phyloP scores from a whole-genome alignment of 2,113 vertebrate species.

The Hirundichthys speculiger region DNA sequence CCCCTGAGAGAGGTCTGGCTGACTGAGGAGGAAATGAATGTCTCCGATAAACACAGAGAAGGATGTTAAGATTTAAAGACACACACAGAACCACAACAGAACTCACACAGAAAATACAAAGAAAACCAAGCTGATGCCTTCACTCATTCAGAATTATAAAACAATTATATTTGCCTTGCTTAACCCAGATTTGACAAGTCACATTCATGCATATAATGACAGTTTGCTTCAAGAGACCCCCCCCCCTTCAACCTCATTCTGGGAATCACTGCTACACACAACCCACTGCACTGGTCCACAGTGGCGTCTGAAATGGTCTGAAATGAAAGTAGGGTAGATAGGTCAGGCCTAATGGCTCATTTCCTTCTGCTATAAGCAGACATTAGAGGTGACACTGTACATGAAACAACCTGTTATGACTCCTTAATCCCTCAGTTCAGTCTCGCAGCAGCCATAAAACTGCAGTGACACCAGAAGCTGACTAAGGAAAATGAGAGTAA shows the following conservation, averaged over 20 bases:
- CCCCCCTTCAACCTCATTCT: slow-evolving; percentile 6
- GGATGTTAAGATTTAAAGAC: slow-evolving; percentile 3
- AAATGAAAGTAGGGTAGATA: slow-evolving; percentile 34
- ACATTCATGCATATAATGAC: neutral
- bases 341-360: slow-evolving; percentile 61
- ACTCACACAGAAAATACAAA: neutral
- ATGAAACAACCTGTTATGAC: slow-evolving; percentile 66
- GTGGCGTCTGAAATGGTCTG: slow-evolving; percentile 29
- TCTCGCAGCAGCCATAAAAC: slow-evolving; percentile 67
- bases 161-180: neutral
- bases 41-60: slow-evolving; percentile 18
- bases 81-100: neutral
- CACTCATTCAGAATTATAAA: too few relatives aligned
- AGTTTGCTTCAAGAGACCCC: neutral
- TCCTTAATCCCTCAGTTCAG: slow-evolving; percentile 62
- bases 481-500: slow-evolving; percentile 62
- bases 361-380: slow-evolving; percentile 51
- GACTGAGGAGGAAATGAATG: slow-evolving; percentile 49
- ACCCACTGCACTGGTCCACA: slow-evolving; percentile 17
- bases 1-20: slow-evolving; percentile 45
- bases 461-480: slow-evolving; percentile 65
- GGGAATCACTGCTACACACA: neutral
- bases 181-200: neutral
- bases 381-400: slow-evolving; percentile 66
- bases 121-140: too few relatives aligned